phyloP scores from a whole-genome alignment of 2,113 vertebrate species.

The Nycticebus coucang region DNA sequence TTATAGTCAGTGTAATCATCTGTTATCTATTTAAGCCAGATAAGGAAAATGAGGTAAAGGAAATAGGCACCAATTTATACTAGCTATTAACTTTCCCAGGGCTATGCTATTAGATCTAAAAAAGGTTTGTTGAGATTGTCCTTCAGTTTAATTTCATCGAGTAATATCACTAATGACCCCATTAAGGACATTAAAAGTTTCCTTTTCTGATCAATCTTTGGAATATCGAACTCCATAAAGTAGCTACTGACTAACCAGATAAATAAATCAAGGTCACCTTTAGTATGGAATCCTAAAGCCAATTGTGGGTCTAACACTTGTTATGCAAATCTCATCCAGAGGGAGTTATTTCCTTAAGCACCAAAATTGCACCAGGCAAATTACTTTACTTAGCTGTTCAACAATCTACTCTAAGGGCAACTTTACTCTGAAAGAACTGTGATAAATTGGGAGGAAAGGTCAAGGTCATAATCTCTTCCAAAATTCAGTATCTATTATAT shows the following conservation, averaged over 20 bases:
- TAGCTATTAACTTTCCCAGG: constrained; percentile 66
- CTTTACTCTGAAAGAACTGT: not conserved
- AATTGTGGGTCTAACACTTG: not conserved
- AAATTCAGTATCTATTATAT: not conserved
- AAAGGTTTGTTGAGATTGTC: constrained; percentile 59
- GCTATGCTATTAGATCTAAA: constrained; percentile 55
- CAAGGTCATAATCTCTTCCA: not conserved
- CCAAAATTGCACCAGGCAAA: not conserved
- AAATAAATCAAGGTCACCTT: constrained; percentile 71
- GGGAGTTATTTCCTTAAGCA: not conserved
- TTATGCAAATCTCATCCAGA: not conserved
- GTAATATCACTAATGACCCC: constrained; percentile 65
- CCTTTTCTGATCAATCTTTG: constrained; percentile 62
- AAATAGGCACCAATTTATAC: constrained; percentile 65
- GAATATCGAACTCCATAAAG: constrained; percentile 62
- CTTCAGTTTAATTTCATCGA: constrained; percentile 67
- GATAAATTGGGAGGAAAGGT: not conserved
- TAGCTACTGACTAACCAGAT: constrained; percentile 58
- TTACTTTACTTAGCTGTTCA: not conserved
- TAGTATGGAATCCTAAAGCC: not conserved
- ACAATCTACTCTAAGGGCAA: not conserved
- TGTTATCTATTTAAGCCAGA: constrained; percentile 72
- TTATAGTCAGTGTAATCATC: constrained; percentile 70
- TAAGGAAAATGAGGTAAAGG: constrained; percentile 72
- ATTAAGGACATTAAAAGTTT: constrained; percentile 71